Evolutionary conservation across 2,888 invertebrate species (phyloP), one percentile per base, ranked within the genome.

Genomic region (Lydus trimaculatus): DNA sequence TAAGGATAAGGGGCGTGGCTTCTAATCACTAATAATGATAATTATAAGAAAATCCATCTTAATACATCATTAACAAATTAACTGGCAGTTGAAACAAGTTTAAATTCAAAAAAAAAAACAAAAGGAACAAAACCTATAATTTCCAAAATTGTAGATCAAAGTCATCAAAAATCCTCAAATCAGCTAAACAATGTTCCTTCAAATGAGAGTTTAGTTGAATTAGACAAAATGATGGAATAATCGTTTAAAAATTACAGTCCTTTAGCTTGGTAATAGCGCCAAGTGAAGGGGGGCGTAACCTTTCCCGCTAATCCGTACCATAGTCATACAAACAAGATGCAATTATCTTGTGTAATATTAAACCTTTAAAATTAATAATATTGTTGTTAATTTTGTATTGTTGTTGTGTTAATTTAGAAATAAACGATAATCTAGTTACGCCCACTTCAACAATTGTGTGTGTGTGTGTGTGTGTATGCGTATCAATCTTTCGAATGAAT

Each of bases 1-100:
- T 68, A 70, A 74, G 71, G 74, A 70, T 76, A 72, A 80, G 80
- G 81, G 81, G 81, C 79, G 81, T 80, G 81, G 81, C 79, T 78
- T 78, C 67, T 66, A 69, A 71, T 77, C 67, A 70, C 64, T 63
- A n/a, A 63, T 58, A 63, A 63, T 61, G 61, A 64, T 56, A 66
- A 69, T 52, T 58, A 56, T 56, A 56, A 15, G 23, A 15, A 11
- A 56, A 56, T 56, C 5, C 2, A 25, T 6, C 4, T 1, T 1
- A 15, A 28, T 56, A 6, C 3, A 23, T 9, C 25, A 1, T 0
- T 9, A 36, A 9, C 56, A 7, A 28, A 28, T 28, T 1, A 25
- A 13, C 23, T 52, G 25, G 7, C n/a, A 43, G 6, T 52, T 52
- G 11, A 1, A 20, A 52, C 13, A 23, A 52, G 0, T 2, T 9